Conservation (phyloP, 2,797 vertebrate species). For the Enteromius thamalakanensis region DNA sequence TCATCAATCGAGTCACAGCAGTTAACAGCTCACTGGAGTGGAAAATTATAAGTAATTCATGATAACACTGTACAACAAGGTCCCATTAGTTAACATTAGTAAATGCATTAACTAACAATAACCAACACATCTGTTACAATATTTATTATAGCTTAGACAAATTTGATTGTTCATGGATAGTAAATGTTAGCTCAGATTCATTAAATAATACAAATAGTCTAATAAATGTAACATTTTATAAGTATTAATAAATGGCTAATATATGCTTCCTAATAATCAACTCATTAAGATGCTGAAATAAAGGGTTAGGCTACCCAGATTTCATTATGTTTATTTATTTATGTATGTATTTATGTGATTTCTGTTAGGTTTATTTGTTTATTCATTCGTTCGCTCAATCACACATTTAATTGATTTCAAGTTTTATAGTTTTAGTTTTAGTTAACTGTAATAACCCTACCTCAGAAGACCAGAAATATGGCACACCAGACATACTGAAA, state of each 20-base stretch:
- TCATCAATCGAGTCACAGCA: not conserved
- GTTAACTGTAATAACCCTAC: not conserved
- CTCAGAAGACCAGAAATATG: not conserved
- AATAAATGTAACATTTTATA: not conserved
- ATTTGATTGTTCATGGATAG: not conserved
- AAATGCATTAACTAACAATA: not conserved
- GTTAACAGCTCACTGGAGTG: not conserved
- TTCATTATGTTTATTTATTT: no score
- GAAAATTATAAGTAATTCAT: not conserved
- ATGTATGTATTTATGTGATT: not conserved
- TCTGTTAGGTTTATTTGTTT: not conserved
- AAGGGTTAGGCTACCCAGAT: no score
- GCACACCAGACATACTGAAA: not conserved
- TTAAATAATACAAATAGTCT: not conserved
- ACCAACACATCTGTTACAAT: not conserved
- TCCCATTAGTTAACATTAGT: not conserved
- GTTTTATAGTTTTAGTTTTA: not conserved
- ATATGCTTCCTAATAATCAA: no score
- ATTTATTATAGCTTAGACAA: not conserved
- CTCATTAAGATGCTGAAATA: no score
- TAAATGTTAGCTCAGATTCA: not conserved
- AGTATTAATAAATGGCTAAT: no score
- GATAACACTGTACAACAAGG: not conserved
- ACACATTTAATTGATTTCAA: not conserved
- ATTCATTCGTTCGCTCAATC: not conserved